A percentile compares a stretch with the other conserved stretches of the same genome.
Conservation (phyloP, 2,113 vertebrate species). For the Camelus dromedarius region DNA sequence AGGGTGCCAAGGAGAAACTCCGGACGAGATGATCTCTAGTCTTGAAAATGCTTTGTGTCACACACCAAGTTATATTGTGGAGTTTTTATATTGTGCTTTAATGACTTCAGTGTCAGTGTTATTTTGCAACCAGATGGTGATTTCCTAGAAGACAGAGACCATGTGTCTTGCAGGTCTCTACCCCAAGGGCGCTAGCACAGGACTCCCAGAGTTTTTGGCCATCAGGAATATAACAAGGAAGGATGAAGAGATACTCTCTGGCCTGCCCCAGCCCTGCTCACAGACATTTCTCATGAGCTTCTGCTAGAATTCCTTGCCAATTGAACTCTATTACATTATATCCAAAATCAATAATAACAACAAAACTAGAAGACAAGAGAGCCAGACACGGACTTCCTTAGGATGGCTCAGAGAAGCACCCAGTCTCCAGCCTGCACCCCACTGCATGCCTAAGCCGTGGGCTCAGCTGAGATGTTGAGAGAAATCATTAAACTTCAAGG, state of each 20-base stretch:
- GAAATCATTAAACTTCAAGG: conserved; percentile 6
- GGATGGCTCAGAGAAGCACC: neutral
- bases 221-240: neutral
- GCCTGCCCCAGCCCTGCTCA: neutral
- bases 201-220: neutral
- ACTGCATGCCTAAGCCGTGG: neutral
- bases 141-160: neutral
- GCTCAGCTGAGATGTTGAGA: conserved; percentile 8
- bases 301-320: neutral
- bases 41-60: neutral
- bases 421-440: neutral
- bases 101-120: neutral
- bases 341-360: neutral
- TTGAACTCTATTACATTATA: neutral
- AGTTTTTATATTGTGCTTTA: neutral
- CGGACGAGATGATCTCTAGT: neutral
- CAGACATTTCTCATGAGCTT: neutral
- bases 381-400: neutral
- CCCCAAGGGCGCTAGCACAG: neutral
- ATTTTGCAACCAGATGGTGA: conserved; percentile 1
- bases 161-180: neutral
- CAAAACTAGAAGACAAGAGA: neutral
- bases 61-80: neutral
- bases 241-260: neutral
- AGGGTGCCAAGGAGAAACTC: neutral